Conservation (phyloP, 1,140 invertebrate species). For the Atta cephalotes region DNA sequence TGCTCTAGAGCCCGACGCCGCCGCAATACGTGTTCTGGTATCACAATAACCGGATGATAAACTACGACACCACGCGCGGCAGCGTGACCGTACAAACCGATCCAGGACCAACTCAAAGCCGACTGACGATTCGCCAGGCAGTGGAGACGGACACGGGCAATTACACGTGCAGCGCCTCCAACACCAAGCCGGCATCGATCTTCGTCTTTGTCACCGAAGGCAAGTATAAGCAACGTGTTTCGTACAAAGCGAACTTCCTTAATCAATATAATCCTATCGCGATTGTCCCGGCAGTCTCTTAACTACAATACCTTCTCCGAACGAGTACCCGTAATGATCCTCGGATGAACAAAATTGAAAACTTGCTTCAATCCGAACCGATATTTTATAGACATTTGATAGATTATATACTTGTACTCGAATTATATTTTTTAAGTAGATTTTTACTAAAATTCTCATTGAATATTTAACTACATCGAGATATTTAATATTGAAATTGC, state of each 20-base stretch:
- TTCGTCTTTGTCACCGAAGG: slow-evolving; percentile 96
- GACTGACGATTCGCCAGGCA: slow-evolving; percentile 93
- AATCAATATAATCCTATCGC: slow-evolving; percentile 18
- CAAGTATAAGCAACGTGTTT: slow-evolving; percentile 81
- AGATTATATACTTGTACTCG: neutral
- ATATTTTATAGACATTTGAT: neutral
- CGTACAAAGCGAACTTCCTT: neutral
- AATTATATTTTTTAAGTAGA: neutral
- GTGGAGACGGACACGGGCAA: slow-evolving; percentile 95
- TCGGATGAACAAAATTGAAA: neutral
- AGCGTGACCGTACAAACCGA: slow-evolving; percentile 95
- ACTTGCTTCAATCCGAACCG: neutral
- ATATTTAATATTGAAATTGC: slow-evolving; percentile 34
- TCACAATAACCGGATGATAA: slow-evolving; percentile 96
- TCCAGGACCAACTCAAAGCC: slow-evolving; percentile 93
- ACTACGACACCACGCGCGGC: slow-evolving; percentile 94
- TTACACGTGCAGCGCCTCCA: slow-evolving; percentile 96
- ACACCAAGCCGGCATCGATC: slow-evolving; percentile 95
- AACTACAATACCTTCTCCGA: slow-evolving; percentile 4
- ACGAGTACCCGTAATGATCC: slow-evolving; percentile 7
- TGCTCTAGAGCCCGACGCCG: slow-evolving; percentile 93
- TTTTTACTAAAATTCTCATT: neutral
- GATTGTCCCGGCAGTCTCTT: slow-evolving; percentile 1
- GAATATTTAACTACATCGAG: neutral
- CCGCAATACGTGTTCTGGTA: slow-evolving; percentile 97